A percentile compares a stretch with the other conserved stretches of the same genome.
phyloP scores from a whole-genome alignment of 2,113 vertebrate genomes.

The Myrmecophaga tridactyla region DNA sequence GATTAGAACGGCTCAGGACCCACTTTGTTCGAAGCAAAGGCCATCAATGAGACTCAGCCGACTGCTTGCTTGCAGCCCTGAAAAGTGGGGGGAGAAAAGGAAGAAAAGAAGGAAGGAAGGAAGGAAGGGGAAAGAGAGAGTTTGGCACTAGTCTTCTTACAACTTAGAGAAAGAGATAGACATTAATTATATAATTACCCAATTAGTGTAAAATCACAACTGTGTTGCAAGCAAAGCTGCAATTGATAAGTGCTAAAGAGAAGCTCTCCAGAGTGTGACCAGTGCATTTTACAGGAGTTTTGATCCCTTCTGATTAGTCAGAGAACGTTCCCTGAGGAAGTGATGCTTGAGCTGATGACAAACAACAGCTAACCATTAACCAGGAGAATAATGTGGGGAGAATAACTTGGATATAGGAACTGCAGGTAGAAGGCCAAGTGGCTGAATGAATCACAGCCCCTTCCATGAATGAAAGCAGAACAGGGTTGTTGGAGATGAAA shows the following conservation, averaged over 20 bases:
- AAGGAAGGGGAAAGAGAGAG: neutral
- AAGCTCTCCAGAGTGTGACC: accelerated
- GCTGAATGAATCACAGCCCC: neutral
- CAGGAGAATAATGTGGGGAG: neutral
- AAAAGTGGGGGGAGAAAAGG: neutral
- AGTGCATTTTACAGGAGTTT: neutral
- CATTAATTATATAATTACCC: neutral
- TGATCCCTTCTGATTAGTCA: neutral
- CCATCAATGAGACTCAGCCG: neutral
- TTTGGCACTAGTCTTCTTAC: neutral
- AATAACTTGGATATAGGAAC: neutral
- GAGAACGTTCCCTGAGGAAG: neutral
- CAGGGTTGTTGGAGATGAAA: neutral
- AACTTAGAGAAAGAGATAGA: neutral
- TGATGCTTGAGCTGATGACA: neutral
- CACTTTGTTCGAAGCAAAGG: neutral
- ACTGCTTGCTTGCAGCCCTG: neutral
- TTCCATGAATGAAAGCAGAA: neutral
- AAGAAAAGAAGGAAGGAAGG: neutral
- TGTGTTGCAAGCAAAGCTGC: neutral
- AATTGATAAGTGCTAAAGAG: neutral
- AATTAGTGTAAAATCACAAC: neutral
- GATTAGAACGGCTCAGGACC: neutral
- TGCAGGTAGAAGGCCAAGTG: neutral
- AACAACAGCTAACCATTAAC: neutral